Evolutionary conservation across 2,888 invertebrate genomes (phyloP).

Genomic region (Pasiphila rectangulata): DNA sequence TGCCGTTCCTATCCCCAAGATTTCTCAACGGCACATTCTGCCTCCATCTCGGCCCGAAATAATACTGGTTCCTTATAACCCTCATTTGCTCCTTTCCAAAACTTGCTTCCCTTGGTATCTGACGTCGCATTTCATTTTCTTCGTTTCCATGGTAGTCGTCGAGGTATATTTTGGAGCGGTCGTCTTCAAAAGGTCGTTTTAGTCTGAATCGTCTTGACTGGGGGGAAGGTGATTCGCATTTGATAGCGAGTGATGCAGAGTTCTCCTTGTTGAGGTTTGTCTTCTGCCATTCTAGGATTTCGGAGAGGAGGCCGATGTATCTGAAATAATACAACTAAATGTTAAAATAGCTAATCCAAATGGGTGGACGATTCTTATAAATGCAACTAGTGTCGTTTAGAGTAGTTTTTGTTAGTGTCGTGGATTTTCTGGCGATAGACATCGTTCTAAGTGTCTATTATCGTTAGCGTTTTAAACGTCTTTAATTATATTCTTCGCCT

Average conservation of each 20-base stretch:
- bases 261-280: conserved; percentile 69
- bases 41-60: conserved; percentile 64
- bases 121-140: conserved; percentile 63
- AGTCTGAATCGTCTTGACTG: conserved; percentile 56
- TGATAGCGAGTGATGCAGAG: conserved; percentile 69
- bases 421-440: too few species aligned
- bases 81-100: conserved; percentile 66
- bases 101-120: conserved; percentile 55
- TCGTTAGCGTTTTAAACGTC: too few species aligned
- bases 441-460: too few species aligned
- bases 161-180: conserved; percentile 50
- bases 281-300: conserved; percentile 95
- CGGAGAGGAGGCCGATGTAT: conserved; percentile 92
- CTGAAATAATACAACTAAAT: conserved; percentile 60
- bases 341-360: neutral
- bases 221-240: conserved; percentile 76
- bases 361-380: neutral
- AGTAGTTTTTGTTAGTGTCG: too few species aligned
- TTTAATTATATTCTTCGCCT: too few species aligned
- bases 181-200: conserved; percentile 63
- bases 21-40: conserved; percentile 73
- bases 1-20: conserved; percentile 81
- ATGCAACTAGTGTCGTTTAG: too few species aligned
- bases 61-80: conserved; percentile 63
- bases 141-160: conserved; percentile 63